Base-by-base conservation (phyloP, 2,797 vertebrate genomes). In the Menidia menidia region DNA sequence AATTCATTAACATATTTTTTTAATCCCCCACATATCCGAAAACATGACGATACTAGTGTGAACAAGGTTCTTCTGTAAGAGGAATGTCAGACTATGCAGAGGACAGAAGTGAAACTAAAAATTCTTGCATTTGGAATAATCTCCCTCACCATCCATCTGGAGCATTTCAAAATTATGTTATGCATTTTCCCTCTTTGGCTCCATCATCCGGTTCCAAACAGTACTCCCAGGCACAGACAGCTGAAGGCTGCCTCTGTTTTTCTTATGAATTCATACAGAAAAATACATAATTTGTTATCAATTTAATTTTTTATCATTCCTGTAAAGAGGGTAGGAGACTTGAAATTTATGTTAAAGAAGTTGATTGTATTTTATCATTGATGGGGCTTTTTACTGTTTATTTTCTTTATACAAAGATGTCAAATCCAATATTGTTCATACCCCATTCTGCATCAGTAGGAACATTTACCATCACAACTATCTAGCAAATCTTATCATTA, bases 131-230 rank as follows among this genome's bases (percentile, higher is more conserved):
- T 25, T 50, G 4, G 9, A 1, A 19, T 51, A 10, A 25, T 39
- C 7, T 39, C 4, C 7, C 8, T 51, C 48, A 5, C 12, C 19
- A 51, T 18, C 48, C 2, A 12, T 30, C 10, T 25, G 18, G 3
- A 66, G 4, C 51, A 13, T 54, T 15, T 31, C 70, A 41, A 45
- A 15, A 14, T 25, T 1, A 25, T 41, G 31, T 5, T 63, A 60
- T 18, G 6, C 30, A 12, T 52, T 52, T 52, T 5, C 13, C 11
- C 53, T 33, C 43, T 80, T 71, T 79, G 70, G 75, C 71, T 60
- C 71, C 62, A 66, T 51, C 70, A 2, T 31, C 70, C 59, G 79
- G 61, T 25, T 68, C 11, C 4, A 13, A 30, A 43, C 31, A 41
- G 50, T 53, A 41, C 15, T 18, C 1, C 31, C 25, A 54, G 47